phyloP scores from a whole-genome alignment of 53 echinoderm and acorn worm species.

The Crossaster papposus region DNA sequence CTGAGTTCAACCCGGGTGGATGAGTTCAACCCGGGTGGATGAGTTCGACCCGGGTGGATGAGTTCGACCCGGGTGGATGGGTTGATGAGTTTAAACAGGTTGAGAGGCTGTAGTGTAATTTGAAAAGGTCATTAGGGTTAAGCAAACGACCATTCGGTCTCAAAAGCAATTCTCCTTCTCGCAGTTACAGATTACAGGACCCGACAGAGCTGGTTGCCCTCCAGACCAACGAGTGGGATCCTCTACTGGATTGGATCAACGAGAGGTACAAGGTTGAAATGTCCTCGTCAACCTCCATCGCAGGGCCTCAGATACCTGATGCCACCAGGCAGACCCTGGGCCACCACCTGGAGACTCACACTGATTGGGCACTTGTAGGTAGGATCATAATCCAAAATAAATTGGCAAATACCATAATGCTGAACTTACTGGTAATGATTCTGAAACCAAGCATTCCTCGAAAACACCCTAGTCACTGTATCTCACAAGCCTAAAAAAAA shows the following conservation, averaged over 20 bases:
- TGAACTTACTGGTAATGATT: too few species aligned
- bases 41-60: too few species aligned
- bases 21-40: too few species aligned
- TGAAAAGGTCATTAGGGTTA: not conserved
- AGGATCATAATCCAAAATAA: not conserved
- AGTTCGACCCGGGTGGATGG: too few species aligned
- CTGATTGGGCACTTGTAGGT: slow-evolving; percentile 93
- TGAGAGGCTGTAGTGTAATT: too few species aligned
- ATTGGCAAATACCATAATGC: not conserved
- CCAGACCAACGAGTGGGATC: slow-evolving; percentile 88
- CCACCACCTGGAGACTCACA: slow-evolving; percentile 81
- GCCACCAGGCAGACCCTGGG: slow-evolving; percentile 64
- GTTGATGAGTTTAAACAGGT: too few species aligned
- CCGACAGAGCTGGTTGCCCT: slow-evolving; percentile 81
- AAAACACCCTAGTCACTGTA: too few species aligned
- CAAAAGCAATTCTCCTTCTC: not conserved
- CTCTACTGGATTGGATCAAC: slow-evolving; percentile 91
- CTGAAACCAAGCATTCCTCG: too few species aligned
- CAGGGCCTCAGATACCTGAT: slow-evolving; percentile 75
- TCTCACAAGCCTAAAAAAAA: too few species aligned
- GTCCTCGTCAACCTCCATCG: slow-evolving; percentile 77
- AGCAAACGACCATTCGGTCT: not conserved
- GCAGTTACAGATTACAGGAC: slow-evolving; percentile 84
- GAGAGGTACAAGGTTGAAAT: slow-evolving; percentile 81
- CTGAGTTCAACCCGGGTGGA: too few species aligned